Evolutionary conservation across 30 jellyfish, hydroid and myxozoan species (phyloP).

Genomic region (Sanderia malayensis): DNA sequence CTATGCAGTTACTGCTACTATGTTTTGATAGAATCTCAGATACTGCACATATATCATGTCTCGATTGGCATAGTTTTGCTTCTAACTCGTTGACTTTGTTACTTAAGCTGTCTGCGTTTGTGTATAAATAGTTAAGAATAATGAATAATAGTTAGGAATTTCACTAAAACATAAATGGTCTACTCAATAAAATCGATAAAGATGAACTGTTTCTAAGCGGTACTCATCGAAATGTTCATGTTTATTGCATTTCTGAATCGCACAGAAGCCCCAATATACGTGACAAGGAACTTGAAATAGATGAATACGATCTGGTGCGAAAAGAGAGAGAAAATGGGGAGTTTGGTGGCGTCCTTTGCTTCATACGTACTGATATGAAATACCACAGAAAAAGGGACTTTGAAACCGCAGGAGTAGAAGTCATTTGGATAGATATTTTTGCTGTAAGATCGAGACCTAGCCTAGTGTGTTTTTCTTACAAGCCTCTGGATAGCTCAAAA

Average conservation of each 20-base stretch:
- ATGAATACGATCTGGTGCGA: too few species aligned
- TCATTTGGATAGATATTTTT: slow-evolving; percentile 56
- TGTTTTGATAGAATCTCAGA: slow-evolving; percentile 30
- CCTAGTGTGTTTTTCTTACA: slow-evolving; percentile 51
- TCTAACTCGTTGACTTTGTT: slow-evolving; percentile 1
- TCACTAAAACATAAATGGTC: slow-evolving; percentile 54
- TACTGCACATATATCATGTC: slow-evolving; percentile 22
- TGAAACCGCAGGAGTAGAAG: slow-evolving; percentile 52
- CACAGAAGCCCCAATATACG: too few species aligned
- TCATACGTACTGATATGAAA: slow-evolving; percentile 39
- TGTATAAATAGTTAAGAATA: background rate
- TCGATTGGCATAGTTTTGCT: slow-evolving; percentile 7
- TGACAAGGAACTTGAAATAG: too few species aligned
- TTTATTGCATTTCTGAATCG: slow-evolving; percentile 33
- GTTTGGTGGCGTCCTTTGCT: too few species aligned
- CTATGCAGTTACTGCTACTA: slow-evolving; percentile 9
- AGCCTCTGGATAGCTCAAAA: slow-evolving; percentile 57
- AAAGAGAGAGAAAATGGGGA: too few species aligned
- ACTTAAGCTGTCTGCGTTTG: slow-evolving; percentile 12
- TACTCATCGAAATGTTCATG: slow-evolving; percentile 49
- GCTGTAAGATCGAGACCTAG: slow-evolving; percentile 36
- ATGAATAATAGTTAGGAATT: too few species aligned
- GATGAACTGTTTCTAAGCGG: slow-evolving; percentile 14
- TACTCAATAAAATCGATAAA: slow-evolving; percentile 30
- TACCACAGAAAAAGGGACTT: slow-evolving; percentile 50